Percentiles rank a stretch among this genome's conserved stretches.
Conservation (phyloP, 1,140 invertebrate genomes). For the Notospermus geniculatus region DNA sequence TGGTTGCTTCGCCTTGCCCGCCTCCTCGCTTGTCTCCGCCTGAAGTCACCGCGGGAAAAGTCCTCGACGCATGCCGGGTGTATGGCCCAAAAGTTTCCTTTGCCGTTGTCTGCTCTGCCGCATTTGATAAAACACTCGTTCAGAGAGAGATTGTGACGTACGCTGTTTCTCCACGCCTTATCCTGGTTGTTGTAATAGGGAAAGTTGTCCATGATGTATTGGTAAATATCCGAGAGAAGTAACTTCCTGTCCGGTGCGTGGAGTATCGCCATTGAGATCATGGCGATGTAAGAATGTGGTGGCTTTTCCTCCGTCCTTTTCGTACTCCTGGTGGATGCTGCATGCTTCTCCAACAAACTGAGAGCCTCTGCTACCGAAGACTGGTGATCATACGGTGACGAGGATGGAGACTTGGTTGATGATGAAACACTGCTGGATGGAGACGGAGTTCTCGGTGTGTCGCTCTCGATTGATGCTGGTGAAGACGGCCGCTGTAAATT, state of each 20-base stretch:
- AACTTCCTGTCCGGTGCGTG: slow-evolving; percentile 60
- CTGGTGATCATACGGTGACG: not conserved
- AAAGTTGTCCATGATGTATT: slow-evolving; percentile 56
- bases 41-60: slow-evolving; percentile 90
- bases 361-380: not conserved
- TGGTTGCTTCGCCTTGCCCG: slow-evolving; percentile 32
- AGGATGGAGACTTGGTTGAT: not conserved
- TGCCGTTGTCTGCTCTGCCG: slow-evolving; percentile 81
- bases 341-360: not conserved
- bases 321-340: slow-evolving; percentile 9
- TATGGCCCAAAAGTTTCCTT: slow-evolving; percentile 95
- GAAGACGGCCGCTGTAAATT: not conserved
- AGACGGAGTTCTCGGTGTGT: not conserved
- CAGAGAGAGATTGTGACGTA: slow-evolving; percentile 77
- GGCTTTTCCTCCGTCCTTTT: slow-evolving; percentile 55
- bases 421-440: not conserved
- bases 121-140: slow-evolving; percentile 98
- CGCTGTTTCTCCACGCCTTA: slow-evolving; percentile 68
- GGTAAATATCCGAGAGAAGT: slow-evolving; percentile 57
- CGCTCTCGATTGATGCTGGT: not conserved
- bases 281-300: slow-evolving; percentile 66
- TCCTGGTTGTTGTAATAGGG: slow-evolving; percentile 65
- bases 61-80: slow-evolving; percentile 95
- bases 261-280: slow-evolving; percentile 69
- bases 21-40: slow-evolving; percentile 87